Conservation (phyloP, 2,797 vertebrate genomes). For the Hephaestus fuliginosus region DNA sequence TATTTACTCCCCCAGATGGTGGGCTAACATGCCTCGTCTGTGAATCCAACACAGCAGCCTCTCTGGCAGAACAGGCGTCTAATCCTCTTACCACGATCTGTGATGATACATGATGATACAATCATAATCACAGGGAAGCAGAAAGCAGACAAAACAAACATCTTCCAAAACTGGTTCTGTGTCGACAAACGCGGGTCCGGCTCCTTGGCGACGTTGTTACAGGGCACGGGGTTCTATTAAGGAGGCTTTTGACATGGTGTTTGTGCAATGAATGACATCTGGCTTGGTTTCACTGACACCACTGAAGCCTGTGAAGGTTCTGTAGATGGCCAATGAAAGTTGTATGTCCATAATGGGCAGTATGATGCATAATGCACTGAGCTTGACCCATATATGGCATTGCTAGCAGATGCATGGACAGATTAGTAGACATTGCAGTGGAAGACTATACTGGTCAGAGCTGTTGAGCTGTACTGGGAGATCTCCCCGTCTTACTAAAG, state of each 20-base stretch:
- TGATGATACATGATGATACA: constrained; percentile 76
- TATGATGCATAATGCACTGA: constrained; percentile 22
- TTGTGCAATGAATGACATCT: constrained; percentile 47
- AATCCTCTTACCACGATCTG: constrained; percentile 79
- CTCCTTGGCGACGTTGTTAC: constrained; percentile 31
- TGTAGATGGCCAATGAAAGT: constrained; percentile 31
- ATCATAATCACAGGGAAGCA: constrained; percentile 63
- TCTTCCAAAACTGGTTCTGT: constrained; percentile 47
- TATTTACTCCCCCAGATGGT: constrained; percentile 77
- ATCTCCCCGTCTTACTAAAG: constrained; percentile 11
- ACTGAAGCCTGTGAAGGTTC: constrained; percentile 8
- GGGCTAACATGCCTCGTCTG: constrained; percentile 57
- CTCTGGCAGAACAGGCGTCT: constrained; percentile 64
- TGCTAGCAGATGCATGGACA: constrained; percentile 63
- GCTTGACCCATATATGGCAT: constrained; percentile 54
- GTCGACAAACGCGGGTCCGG: constrained; percentile 20
- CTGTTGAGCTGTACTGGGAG: constrained; percentile 28
- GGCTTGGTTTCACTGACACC: constrained; percentile 37
- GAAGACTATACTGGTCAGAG: constrained; percentile 28
- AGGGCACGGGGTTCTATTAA: constrained; percentile 35
- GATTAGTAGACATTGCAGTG: constrained; percentile 63
- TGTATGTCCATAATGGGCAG: constrained; percentile 19
- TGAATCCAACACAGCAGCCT: constrained; percentile 68
- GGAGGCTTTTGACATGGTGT: constrained; percentile 18
- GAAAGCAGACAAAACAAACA: constrained; percentile 67